Base-by-base conservation (phyloP, 2,888 invertebrate species). In the Prosapia bicincta region DNA sequence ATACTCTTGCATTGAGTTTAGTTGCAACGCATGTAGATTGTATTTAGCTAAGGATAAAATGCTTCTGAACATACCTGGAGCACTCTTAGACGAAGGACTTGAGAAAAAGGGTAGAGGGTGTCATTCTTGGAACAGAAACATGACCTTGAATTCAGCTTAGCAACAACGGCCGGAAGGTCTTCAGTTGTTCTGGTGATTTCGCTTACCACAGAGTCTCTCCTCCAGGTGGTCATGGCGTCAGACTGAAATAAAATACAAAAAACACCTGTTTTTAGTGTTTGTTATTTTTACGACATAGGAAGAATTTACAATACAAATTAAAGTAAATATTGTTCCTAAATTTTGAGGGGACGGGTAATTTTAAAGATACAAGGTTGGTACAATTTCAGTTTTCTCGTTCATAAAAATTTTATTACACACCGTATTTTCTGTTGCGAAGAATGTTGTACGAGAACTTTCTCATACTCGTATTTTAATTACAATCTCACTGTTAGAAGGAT, bases 31-130 rank as follows among this genome's bases (percentile, higher is more conserved):
- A 38, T 13, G 43, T 13, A 38, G 10, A 15, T 66, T 15, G 20
- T 66, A 66, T 15, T 9, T 13, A 68, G 15, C 23, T 68, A 13
- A 3, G n/a, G 6, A 13, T 68, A 7, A 68, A 24, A 10, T 20
- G 25, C 26, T 3, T 5, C 5, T 30, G 9, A 28, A 38, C 38
- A 13, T 79, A 82, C 82, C 80, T 82, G 82, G 26, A 82, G 77
- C 7, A 82, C 82, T 66, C 82, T 78, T 1, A 83, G 79, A 67
- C 83, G 79, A 2, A 83, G 81, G 0, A 83, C 83, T 26, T 81
- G 77, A 0, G 83, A 83, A 73, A 83, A 83, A 0, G 83, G 83
- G 81, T 90, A 90, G 24, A 79, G 69, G 1, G 76, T 76, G 65
- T 76, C 75, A 13, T 74, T 75, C 26, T 70, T 72, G 7, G 75